phyloP scores from a whole-genome alignment of 30 jellyfish, hydroid and myxozoan genomes.

The Pseudorhiza aurosa region DNA sequence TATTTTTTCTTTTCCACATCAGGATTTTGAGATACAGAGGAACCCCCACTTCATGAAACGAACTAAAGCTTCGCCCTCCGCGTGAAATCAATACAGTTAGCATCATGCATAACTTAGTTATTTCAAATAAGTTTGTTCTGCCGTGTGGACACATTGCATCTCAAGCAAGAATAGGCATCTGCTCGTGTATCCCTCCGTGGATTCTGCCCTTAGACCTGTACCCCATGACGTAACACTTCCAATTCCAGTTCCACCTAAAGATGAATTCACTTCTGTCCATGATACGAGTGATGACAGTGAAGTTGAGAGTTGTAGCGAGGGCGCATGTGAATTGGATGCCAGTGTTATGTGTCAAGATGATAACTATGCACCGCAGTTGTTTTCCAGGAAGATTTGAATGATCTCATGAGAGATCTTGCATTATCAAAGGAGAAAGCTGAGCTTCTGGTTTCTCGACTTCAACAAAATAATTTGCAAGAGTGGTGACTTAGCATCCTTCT shows the following conservation, averaged over 20 bases:
- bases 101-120: conserved; percentile 1
- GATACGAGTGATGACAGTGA: background rate
- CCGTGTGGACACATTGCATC: background rate
- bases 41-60: background rate
- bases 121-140: too few species aligned
- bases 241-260: conserved; percentile 8
- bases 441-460: conserved; percentile 4
- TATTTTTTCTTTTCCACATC: too few species aligned
- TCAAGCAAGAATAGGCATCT: conserved; percentile 4
- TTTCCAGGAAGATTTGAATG: conserved; percentile 1
- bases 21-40: too few species aligned
- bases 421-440: conserved; percentile 1
- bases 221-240: conserved; percentile 9
- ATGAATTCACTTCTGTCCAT: background rate
- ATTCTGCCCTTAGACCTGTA: conserved; percentile 4
- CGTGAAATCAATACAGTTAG: conserved; percentile 5
- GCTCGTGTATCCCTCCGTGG: conserved; percentile 5
- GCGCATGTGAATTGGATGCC: conserved; percentile 5
- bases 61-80: background rate
- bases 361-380: conserved; percentile 2
- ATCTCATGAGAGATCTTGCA: conserved; percentile 4
- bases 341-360: conserved; percentile 3
- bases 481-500: background rate
- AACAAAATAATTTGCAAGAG: background rate
- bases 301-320: conserved; percentile 6